Base-by-base conservation (phyloP, 2,113 vertebrate genomes). In the Coracopsis vasa region DNA sequence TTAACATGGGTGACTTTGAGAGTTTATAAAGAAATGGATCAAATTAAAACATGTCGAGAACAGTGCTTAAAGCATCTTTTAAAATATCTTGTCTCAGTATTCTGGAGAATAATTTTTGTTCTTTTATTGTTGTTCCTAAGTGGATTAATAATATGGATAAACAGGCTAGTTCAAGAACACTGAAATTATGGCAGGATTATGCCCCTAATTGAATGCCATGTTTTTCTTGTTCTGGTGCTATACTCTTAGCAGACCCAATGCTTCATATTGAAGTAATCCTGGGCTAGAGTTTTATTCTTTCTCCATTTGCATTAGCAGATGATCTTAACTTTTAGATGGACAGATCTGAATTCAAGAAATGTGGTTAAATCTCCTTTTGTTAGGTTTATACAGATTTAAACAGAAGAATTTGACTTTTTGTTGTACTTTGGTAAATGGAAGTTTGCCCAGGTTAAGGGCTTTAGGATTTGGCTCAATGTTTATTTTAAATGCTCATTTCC, bases 401-500 rank as follows among this genome's bases (percentile, higher is more conserved):
- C 21, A 58, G 61, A 94, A 84, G 84, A 94, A 94, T 92, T 92
- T 69, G 37, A 74, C 72, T 93, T 93, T 41, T 86, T 89, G 13
- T 92, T 94, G 16, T 92, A 65, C 73, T 96, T 92, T 18, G 53
- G 69, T 88, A 66, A 94, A 58, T 96, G 88, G 94, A 96, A 88
- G 19, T 42, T 91, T 96, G 92, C 92, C 95, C 80, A 75, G 56
- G 77, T 92, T 94, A 90, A 95, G 50, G 86, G 83, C 73, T 96
- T 92, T 62, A 95, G 61, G 73, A 75, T 93, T 95, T 97, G 50
- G 42, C 81, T 94, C 48, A n/a, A 9, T 91, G 48, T 95, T 95
- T 96, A 91, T 95, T 95, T 95, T 80, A 89, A 95, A 93, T 94
- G 73, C 42, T 94, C 31, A 60, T 88, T 96, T 95, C 71, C 67